Conservation (phyloP, 2,797 vertebrate species). For the Orientallactaga sibirica region DNA sequence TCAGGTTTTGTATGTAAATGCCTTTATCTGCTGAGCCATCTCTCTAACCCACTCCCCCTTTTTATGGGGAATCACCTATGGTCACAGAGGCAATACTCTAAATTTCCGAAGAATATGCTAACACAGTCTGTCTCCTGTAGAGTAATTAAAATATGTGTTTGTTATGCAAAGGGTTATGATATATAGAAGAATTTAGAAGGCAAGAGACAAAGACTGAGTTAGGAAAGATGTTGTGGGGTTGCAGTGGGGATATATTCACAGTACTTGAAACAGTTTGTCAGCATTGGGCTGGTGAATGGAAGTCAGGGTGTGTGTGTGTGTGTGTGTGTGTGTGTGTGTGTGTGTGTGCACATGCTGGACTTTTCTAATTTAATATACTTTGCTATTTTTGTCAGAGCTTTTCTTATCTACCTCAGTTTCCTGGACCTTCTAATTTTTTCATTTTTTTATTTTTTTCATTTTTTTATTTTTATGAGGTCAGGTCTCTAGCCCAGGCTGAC, state of each 20-base stretch:
- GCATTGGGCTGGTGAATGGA: background rate
- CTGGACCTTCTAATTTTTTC: background rate
- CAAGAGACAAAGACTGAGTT: background rate
- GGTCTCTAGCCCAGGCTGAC: no score
- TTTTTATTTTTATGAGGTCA: no score
- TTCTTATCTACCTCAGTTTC: background rate
- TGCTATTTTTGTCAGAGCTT: background rate
- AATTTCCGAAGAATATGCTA: background rate
- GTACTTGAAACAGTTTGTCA: background rate
- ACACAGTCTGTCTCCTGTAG: fast-evolving
- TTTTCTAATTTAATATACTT: background rate
- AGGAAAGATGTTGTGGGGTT: background rate
- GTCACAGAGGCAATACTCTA: background rate
- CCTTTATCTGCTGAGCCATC: no score
- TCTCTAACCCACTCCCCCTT: no score
- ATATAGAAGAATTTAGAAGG: background rate
- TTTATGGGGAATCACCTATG: background rate
- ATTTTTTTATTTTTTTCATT: no score
- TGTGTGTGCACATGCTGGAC: background rate
- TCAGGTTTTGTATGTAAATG: no score
- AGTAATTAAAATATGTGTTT: background rate
- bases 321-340: background rate
- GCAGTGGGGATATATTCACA: background rate
- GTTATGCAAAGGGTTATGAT: background rate
- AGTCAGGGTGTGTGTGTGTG: background rate